Evolutionary conservation across 2,113 vertebrate genomes (phyloP).

Genomic region (Nothobranchius kuhntae): DNA sequence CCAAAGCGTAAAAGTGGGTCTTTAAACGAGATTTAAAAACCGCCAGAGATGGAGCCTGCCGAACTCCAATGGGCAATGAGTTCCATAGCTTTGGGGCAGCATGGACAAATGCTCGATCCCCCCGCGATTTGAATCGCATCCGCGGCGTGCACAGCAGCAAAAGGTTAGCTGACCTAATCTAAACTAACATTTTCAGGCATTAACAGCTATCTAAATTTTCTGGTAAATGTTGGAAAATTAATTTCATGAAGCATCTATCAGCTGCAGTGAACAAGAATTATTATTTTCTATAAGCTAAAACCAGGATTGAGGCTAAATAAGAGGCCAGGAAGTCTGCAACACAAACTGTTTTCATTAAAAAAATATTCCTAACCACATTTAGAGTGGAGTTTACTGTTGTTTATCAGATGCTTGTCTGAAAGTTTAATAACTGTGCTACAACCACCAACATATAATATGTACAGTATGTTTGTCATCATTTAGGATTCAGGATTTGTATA

Average conservation of each 20-base stretch:
- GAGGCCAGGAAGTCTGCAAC: conserved; percentile 26
- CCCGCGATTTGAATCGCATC: no score
- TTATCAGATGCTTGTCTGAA: conserved; percentile 35
- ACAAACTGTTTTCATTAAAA: conserved; percentile 15
- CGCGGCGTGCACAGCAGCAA: no score
- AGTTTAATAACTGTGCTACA: conserved; percentile 56
- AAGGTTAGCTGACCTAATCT: no score
- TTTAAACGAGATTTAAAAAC: no score
- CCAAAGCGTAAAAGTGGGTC: no score
- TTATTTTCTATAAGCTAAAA: conserved; percentile 2
- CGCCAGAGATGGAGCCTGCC: no score
- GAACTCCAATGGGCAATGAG: no score
- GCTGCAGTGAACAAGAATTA: background rate
- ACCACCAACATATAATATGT: conserved; percentile 42
- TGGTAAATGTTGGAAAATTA: no score
- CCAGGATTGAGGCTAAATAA: conserved; percentile 25
- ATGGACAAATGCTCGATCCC: no score
- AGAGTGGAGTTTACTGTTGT: conserved; percentile 16
- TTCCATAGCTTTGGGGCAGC: no score
- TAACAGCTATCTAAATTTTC: no score
- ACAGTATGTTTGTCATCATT: conserved; percentile 44
- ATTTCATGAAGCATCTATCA: background rate
- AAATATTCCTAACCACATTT: conserved; percentile 39
- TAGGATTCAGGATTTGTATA: conserved; percentile 48
- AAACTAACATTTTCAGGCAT: no score